Conservation (phyloP, 2,797 vertebrate species). For the Cryptoblepharus egeriae region DNA sequence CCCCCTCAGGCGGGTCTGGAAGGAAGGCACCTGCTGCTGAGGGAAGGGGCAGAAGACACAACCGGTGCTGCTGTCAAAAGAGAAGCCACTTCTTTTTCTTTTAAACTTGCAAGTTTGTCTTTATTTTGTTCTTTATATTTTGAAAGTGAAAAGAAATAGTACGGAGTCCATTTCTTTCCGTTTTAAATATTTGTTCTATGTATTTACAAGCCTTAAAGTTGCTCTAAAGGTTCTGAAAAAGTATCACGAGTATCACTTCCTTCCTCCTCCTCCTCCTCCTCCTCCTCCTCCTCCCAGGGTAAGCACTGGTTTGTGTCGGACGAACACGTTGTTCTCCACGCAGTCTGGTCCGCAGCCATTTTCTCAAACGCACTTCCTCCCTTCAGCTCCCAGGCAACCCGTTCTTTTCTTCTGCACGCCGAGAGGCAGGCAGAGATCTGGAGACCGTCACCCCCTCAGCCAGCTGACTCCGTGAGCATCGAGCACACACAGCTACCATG, state of each 20-base stretch:
- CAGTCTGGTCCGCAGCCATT: constrained; percentile 73
- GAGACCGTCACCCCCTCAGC: constrained; percentile 67
- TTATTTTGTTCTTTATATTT: constrained; percentile 86
- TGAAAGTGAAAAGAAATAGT: constrained; percentile 84
- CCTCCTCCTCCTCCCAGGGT: constrained; percentile 70
- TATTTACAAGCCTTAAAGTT: constrained; percentile 98
- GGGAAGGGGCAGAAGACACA: constrained; percentile 24
- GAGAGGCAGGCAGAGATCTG: constrained; percentile 79
- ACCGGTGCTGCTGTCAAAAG: constrained; percentile 73
- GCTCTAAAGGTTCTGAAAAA: constrained; percentile 88
- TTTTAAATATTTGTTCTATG: constrained; percentile 88
- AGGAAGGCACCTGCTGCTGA: constrained; percentile 35
- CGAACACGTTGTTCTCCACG: constrained; percentile 74
- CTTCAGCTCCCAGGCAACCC: constrained; percentile 73
- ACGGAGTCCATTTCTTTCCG: constrained; percentile 79
- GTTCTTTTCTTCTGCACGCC: constrained; percentile 77
- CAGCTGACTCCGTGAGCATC: constrained; percentile 72
- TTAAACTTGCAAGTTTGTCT: constrained; percentile 84
- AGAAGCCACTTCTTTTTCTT: constrained; percentile 77
- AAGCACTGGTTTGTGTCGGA: constrained; percentile 77
- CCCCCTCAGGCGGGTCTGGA: constrained; percentile 19
- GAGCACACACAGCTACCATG: constrained; percentile 69
- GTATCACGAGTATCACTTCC: constrained; percentile 87
- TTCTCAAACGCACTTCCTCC: constrained; percentile 69
- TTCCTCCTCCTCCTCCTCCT: no score